Evolutionary conservation across 64 coral and sea anemone genomes (phyloP), one percentile per base, ranked within the genome.

Genomic region (Actinia tenebrosa): DNA sequence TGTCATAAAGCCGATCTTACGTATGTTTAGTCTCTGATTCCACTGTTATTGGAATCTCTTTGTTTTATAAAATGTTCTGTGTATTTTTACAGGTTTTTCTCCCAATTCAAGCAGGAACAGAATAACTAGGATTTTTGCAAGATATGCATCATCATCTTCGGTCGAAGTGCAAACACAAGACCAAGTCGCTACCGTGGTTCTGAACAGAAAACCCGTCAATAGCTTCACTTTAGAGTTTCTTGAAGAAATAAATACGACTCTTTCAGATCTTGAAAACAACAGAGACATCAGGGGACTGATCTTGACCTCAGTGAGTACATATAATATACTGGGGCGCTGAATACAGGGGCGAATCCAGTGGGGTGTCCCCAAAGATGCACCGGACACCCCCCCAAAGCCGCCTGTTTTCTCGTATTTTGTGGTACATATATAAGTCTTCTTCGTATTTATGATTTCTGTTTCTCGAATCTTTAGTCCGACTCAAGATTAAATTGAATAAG

Each of bases 201-300:
- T 97, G 58, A 87, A 78, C 42, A 89, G 94, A 20, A 58, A 83
- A 53, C 94, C 94, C 19, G 94, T 97, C 43, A 97, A 97, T 79
- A 97, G 94, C 86, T 97, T 97, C 64, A 89, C 82, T 86, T 64
- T 97, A 16, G 94, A 97, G 17, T 97, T 97, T 81, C 88, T 97
- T 45, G 79, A 93, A 85, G 94, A 97, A 82, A 83, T 97, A 8
- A 92, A 93, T 79, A 19, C 82, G n/a, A 83, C 55, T 5, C 64
- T 93, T 71, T 85, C 87, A 68, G 71, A 90, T 47, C 68, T 97
- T 7, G 91, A 97, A 80, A 88, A 85, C 77, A 87, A 93, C 16
- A 78, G 60, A 10, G 89, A 87, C 18, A 89, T 91, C 16, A 58
- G 86, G 46, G 94, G 94, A 27, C 46, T 97, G 44, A 91, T 97